Conservation (phyloP, 2,888 invertebrate species). For the Branchipolynoe longqiensis region DNA sequence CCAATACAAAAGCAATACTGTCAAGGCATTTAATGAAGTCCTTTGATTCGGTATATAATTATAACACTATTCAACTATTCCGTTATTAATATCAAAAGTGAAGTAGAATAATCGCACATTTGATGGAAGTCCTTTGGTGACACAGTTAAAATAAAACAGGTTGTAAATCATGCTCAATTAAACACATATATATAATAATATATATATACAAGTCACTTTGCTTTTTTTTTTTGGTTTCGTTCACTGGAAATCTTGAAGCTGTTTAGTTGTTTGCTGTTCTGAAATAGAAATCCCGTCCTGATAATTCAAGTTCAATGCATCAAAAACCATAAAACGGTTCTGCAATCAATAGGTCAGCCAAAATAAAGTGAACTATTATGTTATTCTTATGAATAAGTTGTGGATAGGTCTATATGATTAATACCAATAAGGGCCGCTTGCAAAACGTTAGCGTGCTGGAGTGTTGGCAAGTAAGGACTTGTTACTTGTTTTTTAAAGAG, state of each 20-base stretch:
- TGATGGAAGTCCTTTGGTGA: too few species aligned
- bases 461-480: too few species aligned
- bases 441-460: too few species aligned
- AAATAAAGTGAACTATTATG: conserved; percentile 18
- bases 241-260: neutral
- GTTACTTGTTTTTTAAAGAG: too few species aligned
- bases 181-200: neutral
- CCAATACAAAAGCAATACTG: conserved; percentile 41
- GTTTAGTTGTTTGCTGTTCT: neutral
- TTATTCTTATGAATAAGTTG: neutral
- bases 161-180: neutral
- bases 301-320: conserved; percentile 7
- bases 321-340: conserved; percentile 12
- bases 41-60: neutral
- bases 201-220: neutral
- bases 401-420: too few species aligned
- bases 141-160: too few species aligned
- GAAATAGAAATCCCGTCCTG: conserved; percentile 5
- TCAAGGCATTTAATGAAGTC: conserved; percentile 38
- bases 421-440: neutral
- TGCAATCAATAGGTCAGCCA: conserved; percentile 8
- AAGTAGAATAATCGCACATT: neutral
- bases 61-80: too few species aligned
- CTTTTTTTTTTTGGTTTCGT: neutral
- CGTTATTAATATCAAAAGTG: conserved; percentile 33